These are phyloP conservation scores for Parnassius apollo DNA, from an alignment of 2,888 invertebrate species.

Conservation along the genomic window DNA sequence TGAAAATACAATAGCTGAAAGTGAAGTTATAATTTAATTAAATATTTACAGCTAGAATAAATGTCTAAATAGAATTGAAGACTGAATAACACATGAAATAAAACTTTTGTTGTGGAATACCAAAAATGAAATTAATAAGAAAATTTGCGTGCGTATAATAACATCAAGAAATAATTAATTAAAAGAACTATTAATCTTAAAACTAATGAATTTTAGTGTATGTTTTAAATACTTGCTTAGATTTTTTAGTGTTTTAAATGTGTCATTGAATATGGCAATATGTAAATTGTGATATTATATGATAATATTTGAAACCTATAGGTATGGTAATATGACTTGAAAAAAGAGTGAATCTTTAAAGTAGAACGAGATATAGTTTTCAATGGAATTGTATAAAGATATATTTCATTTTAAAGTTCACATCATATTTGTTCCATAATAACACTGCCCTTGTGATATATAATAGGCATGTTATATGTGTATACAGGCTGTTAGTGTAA, in stretches of 20 bases:
- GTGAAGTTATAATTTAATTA: not conserved
- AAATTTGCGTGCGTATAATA: constrained; percentile 29
- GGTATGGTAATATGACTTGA: not conserved
- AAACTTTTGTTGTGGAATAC: constrained; percentile 23
- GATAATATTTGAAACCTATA: not conserved
- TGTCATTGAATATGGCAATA: not conserved
- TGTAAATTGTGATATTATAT: constrained; percentile 1
- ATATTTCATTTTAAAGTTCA: too few relatives aligned
- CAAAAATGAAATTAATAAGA: constrained; percentile 35
- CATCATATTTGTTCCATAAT: too few relatives aligned
- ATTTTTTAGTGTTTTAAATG: not conserved
- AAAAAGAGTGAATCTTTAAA: too few relatives aligned
- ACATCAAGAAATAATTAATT: constrained; percentile 22
- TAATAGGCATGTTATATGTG: too few relatives aligned
- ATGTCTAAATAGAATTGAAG: constrained; percentile 27
- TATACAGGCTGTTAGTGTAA: too few relatives aligned
- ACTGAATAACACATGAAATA: constrained; percentile 33
- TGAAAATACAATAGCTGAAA: constrained; percentile 22
- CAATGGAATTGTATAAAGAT: too few relatives aligned
- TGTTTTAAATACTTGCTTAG: not conserved
- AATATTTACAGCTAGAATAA: not conserved
- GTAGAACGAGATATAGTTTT: too few relatives aligned
- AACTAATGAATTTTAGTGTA: not conserved
- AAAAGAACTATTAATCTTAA: not conserved
- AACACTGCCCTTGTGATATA: too few relatives aligned